A percentile compares a stretch with the other conserved stretches of the same genome.
Conservation (phyloP, 2,113 vertebrate genomes). For the Rhipidura dahli region DNA sequence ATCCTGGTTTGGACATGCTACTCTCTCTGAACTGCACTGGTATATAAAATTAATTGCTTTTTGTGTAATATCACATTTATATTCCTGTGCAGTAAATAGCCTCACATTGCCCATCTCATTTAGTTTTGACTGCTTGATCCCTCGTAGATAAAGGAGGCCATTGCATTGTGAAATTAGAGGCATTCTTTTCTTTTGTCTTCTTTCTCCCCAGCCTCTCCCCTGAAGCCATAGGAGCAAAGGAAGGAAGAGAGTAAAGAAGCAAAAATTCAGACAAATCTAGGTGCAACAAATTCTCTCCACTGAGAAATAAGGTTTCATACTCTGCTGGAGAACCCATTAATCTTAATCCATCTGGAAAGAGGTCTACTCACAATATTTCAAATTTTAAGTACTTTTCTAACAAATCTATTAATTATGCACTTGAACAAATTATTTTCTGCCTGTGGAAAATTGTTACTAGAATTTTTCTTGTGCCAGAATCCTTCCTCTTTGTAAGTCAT, state of each 20-base stretch:
- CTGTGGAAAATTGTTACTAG: conserved; percentile 59
- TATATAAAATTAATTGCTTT: conserved; percentile 46
- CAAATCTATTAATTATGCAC: conserved; percentile 77
- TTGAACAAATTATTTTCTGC: conserved; percentile 73
- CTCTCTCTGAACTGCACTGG: conserved; percentile 11
- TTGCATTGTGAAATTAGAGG: conserved; percentile 53
- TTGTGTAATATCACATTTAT: conserved; percentile 40
- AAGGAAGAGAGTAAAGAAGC: conserved; percentile 37
- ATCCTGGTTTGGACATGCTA: neutral
- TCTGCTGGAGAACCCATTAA: conserved; percentile 65
- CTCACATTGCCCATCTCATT: conserved; percentile 51
- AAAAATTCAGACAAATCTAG: conserved; percentile 50
- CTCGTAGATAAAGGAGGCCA: conserved; percentile 63
- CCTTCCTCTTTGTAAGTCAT: conserved; percentile 25
- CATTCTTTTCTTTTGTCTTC: conserved; percentile 15
- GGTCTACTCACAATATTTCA: conserved; percentile 68
- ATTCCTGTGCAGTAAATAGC: conserved; percentile 36
- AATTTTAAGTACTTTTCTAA: conserved; percentile 73
- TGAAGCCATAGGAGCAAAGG: conserved; percentile 19
- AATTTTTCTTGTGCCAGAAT: conserved; percentile 51
- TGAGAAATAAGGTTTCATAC: conserved; percentile 66
- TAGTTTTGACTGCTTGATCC: conserved; percentile 54
- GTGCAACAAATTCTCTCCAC: conserved; percentile 47
- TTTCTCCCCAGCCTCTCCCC: neutral
- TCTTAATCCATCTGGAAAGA: conserved; percentile 73